A percentile compares a stretch with the other conserved stretches of the same genome.
Evolutionary conservation across 1,140 invertebrate genomes (phyloP).

Genomic region (Drosophila azteca): DNA sequence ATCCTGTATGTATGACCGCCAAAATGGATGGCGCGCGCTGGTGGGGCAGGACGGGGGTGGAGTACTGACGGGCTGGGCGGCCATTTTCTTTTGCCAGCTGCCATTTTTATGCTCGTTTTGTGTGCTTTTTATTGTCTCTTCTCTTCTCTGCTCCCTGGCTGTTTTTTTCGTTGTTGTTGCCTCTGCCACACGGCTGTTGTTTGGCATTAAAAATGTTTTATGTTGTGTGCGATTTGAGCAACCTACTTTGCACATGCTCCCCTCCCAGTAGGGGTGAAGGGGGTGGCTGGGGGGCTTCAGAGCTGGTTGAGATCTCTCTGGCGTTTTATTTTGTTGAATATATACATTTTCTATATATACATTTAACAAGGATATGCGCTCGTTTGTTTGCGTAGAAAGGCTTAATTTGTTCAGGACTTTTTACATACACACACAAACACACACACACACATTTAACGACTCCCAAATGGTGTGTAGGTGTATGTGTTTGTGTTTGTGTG

Average conservation of each 20-base stretch:
- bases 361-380: conserved; percentile 63
- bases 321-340: conserved; percentile 46
- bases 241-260: conserved; percentile 79
- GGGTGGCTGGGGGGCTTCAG: conserved; percentile 4
- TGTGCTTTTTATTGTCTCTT: conserved; percentile 52
- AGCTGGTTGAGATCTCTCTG: conserved; percentile 31
- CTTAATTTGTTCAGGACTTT: conserved; percentile 73
- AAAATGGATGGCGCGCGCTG: conserved; percentile 27
- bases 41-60: conserved; percentile 2
- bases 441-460: conserved; percentile 42
- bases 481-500: conserved; percentile 34
- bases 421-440: conserved; percentile 14
- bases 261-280: conserved; percentile 10
- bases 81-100: conserved; percentile 79
- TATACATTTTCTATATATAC: conserved; percentile 42
- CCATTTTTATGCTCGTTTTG: conserved; percentile 78
- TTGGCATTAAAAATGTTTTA: conserved; percentile 82
- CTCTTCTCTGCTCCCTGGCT: conserved; percentile 7
- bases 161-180: conserved; percentile 21
- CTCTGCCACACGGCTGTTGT: conserved; percentile 45
- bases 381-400: conserved; percentile 80
- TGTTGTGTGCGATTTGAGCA: conserved; percentile 80
- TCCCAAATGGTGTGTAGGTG: conserved; percentile 40
- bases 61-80: conserved; percentile 44
- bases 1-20: conserved; percentile 63